Evolutionary conservation across 2,113 vertebrate species (phyloP), one percentile per base, ranked within the genome.

Genomic region (Etia nguti): DNA sequence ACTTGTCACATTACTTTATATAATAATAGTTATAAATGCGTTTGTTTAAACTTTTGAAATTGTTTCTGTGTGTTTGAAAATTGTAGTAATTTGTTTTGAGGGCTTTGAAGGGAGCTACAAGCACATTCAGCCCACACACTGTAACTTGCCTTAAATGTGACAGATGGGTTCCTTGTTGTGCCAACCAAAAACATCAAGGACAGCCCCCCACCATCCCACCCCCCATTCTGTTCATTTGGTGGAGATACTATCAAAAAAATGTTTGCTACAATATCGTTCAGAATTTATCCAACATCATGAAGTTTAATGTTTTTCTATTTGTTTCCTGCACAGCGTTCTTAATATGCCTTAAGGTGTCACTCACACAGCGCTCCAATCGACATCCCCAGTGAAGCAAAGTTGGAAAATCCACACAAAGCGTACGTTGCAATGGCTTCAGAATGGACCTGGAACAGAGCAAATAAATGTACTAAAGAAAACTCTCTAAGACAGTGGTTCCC

Each of bases 371-470:
- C 94, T 75, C 97, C 97, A 20, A 98, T 90, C 20, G 94, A 86
- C 56, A 97, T 94, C 89, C 97, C 97, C 68, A 99, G 85, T 8
- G 98, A 98, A 34, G 96, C 94, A 0, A 98, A 88, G 91, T 98
- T 98, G 92, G 97, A 96, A 95, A 98, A 98, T 43, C 97, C 97
- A 94, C 98, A 98, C 70, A 98, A 96, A 57, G 97, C 97, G 0
- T 98, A 98, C 2, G 97, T 98, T 73, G 97, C 97, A 34, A 98
- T 97, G 31, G 94, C 95, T 97, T 98, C 97, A 22, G 98, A 98
- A 68, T 97, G 97, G 82, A 97, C 91, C 98, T 98, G 70, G 18
- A 85, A 94, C 38, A 43, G 12, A 70, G 38, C 38, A 70, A 70
- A 43, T 70, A 43, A 16, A 70, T 10, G 12, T 70, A 15, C 12